A percentile compares a stretch with the other conserved stretches of the same genome.
Conservation (phyloP, 2,888 invertebrate genomes). For the Stenolophus ochropezus region DNA sequence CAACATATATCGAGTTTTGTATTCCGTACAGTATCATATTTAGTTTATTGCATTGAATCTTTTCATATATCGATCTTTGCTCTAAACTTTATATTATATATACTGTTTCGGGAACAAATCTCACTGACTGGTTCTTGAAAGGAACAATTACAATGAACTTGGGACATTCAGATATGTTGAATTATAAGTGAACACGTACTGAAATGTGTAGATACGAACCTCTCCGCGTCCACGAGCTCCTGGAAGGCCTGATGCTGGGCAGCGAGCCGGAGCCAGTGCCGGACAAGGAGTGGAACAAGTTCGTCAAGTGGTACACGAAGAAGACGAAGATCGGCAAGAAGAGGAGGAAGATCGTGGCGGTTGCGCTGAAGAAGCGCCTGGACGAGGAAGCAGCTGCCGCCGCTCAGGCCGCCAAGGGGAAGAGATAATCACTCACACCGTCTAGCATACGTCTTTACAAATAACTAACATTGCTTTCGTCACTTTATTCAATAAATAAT, state of each 20-base stretch:
- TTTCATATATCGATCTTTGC: too few relatives aligned
- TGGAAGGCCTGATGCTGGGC: slow-evolving; percentile 72
- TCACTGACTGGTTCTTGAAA: too few relatives aligned
- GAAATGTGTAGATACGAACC: slow-evolving; percentile 70
- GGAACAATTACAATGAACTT: not conserved
- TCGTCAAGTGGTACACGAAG: slow-evolving; percentile 73
- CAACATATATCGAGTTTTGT: too few relatives aligned
- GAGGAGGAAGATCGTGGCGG: slow-evolving; percentile 70
- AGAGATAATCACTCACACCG: too few relatives aligned
- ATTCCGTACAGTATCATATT: too few relatives aligned
- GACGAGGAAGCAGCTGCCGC: slow-evolving; percentile 68
- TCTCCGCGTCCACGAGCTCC: slow-evolving; percentile 74
- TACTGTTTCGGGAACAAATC: too few relatives aligned
- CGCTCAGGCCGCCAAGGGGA: not conserved
- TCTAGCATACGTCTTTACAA: too few relatives aligned
- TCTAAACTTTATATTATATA: too few relatives aligned
- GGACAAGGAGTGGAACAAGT: slow-evolving; percentile 74
- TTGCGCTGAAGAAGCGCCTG: slow-evolving; percentile 70
- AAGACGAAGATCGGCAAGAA: slow-evolving; percentile 68
- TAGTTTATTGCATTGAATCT: too few relatives aligned
- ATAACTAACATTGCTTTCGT: too few relatives aligned
- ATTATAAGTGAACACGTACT: not conserved
- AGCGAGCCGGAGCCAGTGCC: slow-evolving; percentile 68
- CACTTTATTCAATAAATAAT: too few relatives aligned
- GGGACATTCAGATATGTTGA: not conserved